Conservation (phyloP, 2,113 vertebrate genomes). For the Tupaia tana region DNA sequence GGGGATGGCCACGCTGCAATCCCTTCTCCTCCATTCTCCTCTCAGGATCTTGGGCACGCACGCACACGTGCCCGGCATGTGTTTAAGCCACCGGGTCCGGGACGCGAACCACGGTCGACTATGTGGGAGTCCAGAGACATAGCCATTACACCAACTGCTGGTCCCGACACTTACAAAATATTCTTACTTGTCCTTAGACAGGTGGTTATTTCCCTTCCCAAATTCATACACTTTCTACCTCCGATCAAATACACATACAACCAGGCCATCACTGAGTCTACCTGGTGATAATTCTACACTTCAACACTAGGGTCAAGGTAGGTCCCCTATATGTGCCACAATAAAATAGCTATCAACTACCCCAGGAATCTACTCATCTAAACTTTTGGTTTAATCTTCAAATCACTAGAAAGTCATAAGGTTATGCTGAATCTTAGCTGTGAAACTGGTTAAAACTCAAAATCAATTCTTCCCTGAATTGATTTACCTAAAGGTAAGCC, state of each 20-base stretch:
- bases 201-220: neutral
- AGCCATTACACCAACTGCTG: no score
- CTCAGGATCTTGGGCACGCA: no score
- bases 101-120: no score
- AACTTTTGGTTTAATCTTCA: slow-evolving; percentile 1
- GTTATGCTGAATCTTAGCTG: neutral
- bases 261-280: neutral
- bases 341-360: neutral
- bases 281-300: neutral
- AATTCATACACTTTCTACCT: neutral
- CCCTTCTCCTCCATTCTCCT: no score
- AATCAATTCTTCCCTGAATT: slow-evolving; percentile 15
- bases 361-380: neutral
- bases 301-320: neutral
- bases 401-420: neutral
- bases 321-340: neutral
- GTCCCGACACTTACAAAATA: no score
- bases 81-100: no score
- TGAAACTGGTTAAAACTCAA: slow-evolving; percentile 42
- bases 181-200: neutral
- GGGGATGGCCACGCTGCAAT: no score
- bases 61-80: no score
- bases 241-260: neutral
- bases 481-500: neutral
- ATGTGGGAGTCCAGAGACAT: no score